Conservation (phyloP, 2,113 vertebrate genomes). For the human (Homo sapiens) region GRCh38 chr7:90573501-90574000, state of each 20-base stretch:
- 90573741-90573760: background rate
- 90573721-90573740: background rate
- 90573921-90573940: background rate
- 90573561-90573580: too few relatives aligned
- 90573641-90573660: too few relatives aligned
- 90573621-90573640: too few relatives aligned
- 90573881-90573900: background rate
- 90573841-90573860: background rate
- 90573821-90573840: background rate
- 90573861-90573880: slow-evolving; percentile 19
- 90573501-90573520: background rate
- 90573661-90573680: too few relatives aligned
- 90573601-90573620: too few relatives aligned
- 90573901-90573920: background rate
- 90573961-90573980: slow-evolving; percentile 1
- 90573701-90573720: background rate
- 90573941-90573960: background rate
- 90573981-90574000: background rate
- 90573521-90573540: too few relatives aligned
- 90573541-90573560: too few relatives aligned
- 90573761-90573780: background rate
- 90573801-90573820: background rate
- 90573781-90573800: background rate
- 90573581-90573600: too few relatives aligned
- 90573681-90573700: background rate